Evolutionary conservation across 2,797 vertebrate genomes (phyloP).

Genomic region (Tragopan temminckii): DNA sequence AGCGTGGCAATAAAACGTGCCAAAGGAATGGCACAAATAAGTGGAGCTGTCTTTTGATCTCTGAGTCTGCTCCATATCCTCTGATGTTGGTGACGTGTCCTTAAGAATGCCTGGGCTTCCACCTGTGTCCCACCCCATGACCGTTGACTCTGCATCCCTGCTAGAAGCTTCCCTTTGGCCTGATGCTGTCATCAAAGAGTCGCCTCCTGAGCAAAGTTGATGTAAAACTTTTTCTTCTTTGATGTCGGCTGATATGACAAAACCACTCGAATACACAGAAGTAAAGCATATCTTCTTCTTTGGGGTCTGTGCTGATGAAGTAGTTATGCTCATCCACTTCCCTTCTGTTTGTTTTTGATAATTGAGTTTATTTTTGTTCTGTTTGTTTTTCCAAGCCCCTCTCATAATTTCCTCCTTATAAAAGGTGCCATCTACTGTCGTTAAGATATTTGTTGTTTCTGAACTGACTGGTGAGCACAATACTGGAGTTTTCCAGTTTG

Average conservation of each 20-base stretch:
- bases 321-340: background rate
- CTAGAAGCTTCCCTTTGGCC: background rate
- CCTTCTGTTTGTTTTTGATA: background rate
- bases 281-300: slow-evolving; percentile 38
- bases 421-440: background rate
- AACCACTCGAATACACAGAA: slow-evolving; percentile 18
- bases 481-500: slow-evolving; percentile 23
- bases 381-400: background rate
- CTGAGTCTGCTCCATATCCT: background rate
- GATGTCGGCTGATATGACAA: slow-evolving; percentile 29
- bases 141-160: background rate
- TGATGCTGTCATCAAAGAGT: background rate
- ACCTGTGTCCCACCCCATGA: background rate
- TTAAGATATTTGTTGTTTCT: background rate
- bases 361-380: background rate
- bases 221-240: background rate
- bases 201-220: background rate
- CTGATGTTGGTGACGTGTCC: background rate
- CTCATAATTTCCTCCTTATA: background rate
- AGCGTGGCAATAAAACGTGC: slow-evolving; percentile 25
- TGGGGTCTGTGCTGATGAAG: slow-evolving; percentile 14
- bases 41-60: background rate
- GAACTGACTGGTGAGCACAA: background rate
- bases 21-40: slow-evolving; percentile 3
- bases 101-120: background rate